Conservation (phyloP, 2,797 vertebrate species). For the Loriculus beryllinus region DNA sequence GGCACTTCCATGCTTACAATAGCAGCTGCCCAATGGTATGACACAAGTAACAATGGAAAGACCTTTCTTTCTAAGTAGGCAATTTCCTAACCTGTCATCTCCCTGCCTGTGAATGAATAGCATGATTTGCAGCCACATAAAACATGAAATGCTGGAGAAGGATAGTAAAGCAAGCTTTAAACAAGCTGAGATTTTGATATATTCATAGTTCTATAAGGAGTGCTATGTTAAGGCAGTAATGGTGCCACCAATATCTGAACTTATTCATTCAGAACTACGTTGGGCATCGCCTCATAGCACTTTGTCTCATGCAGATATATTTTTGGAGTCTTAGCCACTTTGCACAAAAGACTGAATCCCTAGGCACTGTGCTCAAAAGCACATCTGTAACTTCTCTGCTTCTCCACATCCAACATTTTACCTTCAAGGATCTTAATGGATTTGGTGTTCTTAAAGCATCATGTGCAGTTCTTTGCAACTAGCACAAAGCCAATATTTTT, state of each 20-base stretch:
- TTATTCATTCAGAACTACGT: background rate
- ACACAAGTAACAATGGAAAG: background rate
- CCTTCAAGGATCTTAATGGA: background rate
- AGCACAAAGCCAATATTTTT: background rate
- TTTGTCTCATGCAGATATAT: background rate
- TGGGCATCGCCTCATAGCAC: background rate
- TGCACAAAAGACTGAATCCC: background rate
- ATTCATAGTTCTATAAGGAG: fast-evolving
- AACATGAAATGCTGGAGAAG: background rate
- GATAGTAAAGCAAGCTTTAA: background rate
- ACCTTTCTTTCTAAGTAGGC: background rate
- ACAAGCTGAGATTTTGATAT: background rate
- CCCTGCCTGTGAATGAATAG: background rate
- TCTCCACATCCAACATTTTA: background rate
- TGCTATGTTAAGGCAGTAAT: background rate
- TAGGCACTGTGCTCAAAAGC: background rate
- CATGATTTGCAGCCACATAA: background rate
- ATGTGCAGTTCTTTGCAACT: background rate
- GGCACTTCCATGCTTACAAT: background rate
- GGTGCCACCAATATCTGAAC: background rate
- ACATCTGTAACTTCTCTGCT: background rate
- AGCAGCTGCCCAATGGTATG: background rate
- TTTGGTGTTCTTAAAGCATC: background rate
- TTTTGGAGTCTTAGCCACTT: background rate
- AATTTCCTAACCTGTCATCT: background rate